Evolutionary conservation across 1,140 invertebrate genomes (phyloP).

Genomic region (Apocrypta bakeri): DNA sequence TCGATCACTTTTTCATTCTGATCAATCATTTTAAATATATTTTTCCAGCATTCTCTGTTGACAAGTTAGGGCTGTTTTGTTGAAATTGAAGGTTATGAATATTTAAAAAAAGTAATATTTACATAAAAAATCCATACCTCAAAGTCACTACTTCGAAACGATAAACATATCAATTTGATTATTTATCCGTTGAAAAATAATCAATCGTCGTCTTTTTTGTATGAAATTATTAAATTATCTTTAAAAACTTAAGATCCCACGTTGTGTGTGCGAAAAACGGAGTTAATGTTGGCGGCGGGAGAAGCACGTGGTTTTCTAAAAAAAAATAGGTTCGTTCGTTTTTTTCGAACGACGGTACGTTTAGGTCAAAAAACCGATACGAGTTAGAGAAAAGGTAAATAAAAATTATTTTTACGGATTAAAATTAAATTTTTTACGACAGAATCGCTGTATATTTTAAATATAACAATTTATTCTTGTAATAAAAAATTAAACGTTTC

Average conservation of each 20-base stretch:
- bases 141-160: neutral
- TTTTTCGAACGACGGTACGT: too few species aligned
- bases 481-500: neutral
- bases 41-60: conserved; percentile 7
- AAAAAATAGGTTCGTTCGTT: neutral
- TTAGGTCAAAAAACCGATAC: neutral
- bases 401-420: too few species aligned
- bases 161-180: neutral
- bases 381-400: neutral
- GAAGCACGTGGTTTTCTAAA: neutral
- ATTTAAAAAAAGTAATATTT: neutral
- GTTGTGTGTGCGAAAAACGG: neutral
- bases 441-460: neutral
- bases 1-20: neutral
- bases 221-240: neutral
- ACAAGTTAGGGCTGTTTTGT: neutral
- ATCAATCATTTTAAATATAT: conserved; percentile 27
- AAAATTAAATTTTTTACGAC: too few species aligned
- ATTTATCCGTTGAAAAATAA: neutral
- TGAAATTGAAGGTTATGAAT: conserved; percentile 31
- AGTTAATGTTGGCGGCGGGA: neutral
- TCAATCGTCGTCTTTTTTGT: neutral
- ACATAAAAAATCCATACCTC: neutral
- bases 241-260: neutral
- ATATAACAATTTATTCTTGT: neutral